These are phyloP conservation scores for Drosophila varians DNA, from an alignment of 1,140 invertebrate genomes.

Conservation along the genomic window DNA sequence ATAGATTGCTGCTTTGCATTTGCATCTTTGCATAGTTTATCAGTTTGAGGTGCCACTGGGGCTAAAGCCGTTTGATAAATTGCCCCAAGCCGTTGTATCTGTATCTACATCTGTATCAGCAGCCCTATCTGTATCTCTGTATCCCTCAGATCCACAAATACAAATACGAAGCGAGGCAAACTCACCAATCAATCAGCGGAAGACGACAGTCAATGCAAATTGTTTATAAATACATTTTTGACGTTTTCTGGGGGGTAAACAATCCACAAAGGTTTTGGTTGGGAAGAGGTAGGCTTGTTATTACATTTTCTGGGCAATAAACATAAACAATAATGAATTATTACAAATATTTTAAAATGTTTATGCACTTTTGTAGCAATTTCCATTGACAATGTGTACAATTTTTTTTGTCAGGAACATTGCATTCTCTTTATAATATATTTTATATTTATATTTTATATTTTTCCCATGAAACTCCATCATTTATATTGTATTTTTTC, in stretches of 20 bases:
- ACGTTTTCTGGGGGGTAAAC: constrained; percentile 2
- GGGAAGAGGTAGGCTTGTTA: neutral
- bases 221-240: constrained; percentile 44
- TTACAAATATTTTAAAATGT: neutral
- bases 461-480: no score
- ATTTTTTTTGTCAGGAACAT: no score
- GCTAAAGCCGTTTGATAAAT: constrained; percentile 46
- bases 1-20: constrained; percentile 31
- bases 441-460: no score
- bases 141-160: constrained; percentile 22
- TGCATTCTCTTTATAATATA: no score
- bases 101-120: constrained; percentile 20
- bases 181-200: constrained; percentile 31
- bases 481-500: neutral
- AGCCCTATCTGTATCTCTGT: constrained; percentile 15
- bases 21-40: constrained; percentile 56
- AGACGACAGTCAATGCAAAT: constrained; percentile 35
- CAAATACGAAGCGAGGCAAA: constrained; percentile 30
- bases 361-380: no score
- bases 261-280: no score
- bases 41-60: constrained; percentile 39
- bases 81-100: constrained; percentile 5
- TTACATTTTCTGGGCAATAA: neutral
- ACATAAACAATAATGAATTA: neutral
- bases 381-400: no score